A percentile compares a stretch with the other conserved stretches of the same genome.
Evolutionary conservation across 2,888 invertebrate genomes (phyloP).

Genomic region (Pyrrhosoma nymphula): DNA sequence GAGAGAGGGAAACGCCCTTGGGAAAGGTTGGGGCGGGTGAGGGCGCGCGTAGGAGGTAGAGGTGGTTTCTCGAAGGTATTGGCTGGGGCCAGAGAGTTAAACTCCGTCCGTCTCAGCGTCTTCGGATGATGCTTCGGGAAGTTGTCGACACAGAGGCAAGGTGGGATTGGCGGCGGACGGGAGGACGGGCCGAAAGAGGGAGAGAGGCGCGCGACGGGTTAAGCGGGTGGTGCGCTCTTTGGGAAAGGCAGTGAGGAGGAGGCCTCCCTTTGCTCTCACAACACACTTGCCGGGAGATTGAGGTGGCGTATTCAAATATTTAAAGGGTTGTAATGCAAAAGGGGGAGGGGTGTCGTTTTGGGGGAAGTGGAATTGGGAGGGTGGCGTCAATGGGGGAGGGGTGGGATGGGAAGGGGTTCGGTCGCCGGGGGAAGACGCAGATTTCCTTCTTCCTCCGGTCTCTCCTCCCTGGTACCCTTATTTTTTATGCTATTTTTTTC

Average conservation of each 20-base stretch:
- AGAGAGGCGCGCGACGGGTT: neutral
- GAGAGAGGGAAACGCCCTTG: neutral
- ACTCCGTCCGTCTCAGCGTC: neutral
- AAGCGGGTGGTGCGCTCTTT: neutral
- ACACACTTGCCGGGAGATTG: neutral
- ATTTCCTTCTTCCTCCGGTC: neutral
- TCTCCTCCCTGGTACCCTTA: neutral
- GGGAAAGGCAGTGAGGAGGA: neutral
- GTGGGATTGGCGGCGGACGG: neutral
- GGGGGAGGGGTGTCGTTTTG: neutral
- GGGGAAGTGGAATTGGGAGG: neutral
- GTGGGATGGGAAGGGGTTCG: neutral
- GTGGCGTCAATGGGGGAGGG: neutral
- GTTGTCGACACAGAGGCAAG: too few relatives aligned
- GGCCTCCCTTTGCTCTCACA: neutral
- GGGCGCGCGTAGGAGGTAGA: neutral
- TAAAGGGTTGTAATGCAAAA: constrained; percentile 19
- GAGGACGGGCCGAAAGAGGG: neutral
- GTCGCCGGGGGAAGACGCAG: neutral
- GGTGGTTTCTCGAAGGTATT: neutral
- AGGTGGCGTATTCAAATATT: constrained; percentile 38
- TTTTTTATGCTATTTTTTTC: neutral
- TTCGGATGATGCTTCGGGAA: neutral
- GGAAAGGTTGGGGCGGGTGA: neutral
- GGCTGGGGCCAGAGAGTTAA: too few relatives aligned